A percentile compares a stretch with the other conserved stretches of the same genome.
Conservation (phyloP, 2,797 vertebrate genomes). For the Acrossocheilus wenchowensis region DNA sequence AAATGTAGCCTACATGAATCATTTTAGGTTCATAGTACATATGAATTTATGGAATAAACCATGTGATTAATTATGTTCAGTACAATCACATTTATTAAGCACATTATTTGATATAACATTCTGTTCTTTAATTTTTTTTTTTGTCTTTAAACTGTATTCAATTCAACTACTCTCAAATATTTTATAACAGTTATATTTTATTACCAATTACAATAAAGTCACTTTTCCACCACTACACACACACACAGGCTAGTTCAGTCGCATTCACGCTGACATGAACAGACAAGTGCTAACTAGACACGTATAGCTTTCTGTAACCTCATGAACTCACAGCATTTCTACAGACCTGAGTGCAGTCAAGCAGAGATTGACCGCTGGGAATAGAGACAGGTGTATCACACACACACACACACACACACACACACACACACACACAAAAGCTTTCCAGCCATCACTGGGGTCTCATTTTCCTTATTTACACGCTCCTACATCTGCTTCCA, state of each 20-base stretch:
- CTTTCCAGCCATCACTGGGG: constrained; percentile 32
- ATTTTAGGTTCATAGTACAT: neutral
- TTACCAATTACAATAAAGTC: neutral
- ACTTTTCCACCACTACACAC: neutral
- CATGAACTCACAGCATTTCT: constrained; percentile 8
- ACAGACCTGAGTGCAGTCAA: constrained; percentile 38
- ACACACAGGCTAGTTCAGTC: neutral
- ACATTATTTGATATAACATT: no score
- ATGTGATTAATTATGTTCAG: neutral
- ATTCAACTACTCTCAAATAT: no score
- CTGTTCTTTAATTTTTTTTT: no score
- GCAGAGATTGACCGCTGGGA: constrained; percentile 13
- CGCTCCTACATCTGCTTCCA: constrained; percentile 11
- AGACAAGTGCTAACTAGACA: constrained; percentile 40
- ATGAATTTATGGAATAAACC: neutral
- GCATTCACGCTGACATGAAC: constrained; percentile 4
- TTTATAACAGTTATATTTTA: no score
- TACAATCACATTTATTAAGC: no score
- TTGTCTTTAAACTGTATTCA: no score
- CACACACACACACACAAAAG: neutral
- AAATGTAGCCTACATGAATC: no score
- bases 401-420: constrained; percentile 17
- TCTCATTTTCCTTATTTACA: constrained; percentile 52
- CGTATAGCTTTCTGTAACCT: constrained; percentile 10
- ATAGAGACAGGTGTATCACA: neutral